Evolutionary conservation across 2,113 vertebrate genomes (phyloP), one percentile per base, ranked within the genome.

Genomic region (Patagioenas fasciata): DNA sequence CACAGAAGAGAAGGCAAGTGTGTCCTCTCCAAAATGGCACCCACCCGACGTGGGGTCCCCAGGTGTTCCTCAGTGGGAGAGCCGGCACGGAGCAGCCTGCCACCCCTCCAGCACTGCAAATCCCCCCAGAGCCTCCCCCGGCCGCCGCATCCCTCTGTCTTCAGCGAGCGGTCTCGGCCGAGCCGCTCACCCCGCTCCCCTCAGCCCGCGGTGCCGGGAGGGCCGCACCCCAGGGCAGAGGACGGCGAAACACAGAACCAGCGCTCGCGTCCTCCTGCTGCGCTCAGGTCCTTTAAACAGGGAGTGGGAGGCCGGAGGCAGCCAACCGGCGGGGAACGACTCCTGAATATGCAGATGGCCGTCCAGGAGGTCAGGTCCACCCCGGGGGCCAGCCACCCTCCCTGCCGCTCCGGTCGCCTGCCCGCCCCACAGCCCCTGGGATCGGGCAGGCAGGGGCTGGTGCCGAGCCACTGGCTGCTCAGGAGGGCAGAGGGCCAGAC

Each of bases 331-430:
- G 85, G 92, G 88, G 78, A 91, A 97, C 66, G 51, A 58, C 80
- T 96, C 85, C 97, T 98, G 97, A 98, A 98, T 98, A 98, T 98
- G 98, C 97, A 98, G 89, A 96, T 97, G 48, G 69, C 14, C 8
- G 10, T 5, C 62, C 93, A 54, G 86, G 48, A 71, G 91, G 95
- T 93, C 97, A 92, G 93, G 80, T 91, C 96, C 93, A 26, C 13
- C 6, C 32, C 10, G 5, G 44, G 15, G 28, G 38, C 65, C 62
- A 20, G 53, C 50, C 61, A 29, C 84, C 53, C 61, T 54, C 80
- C 48, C 34, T 13, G 58, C n/a, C 0, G 4, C 24, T 50, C 31
- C 31, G 13, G 44, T 48, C 4, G 1, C 6, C 25, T 53, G 48
- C 85, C 54, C 16, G 57, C 3, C 31, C 29, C 1, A 1, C 0